These are phyloP conservation scores for Palythoa heliodiscus DNA, from an alignment of 92 coral and sea anemone genomes.

Conservation along the genomic window DNA sequence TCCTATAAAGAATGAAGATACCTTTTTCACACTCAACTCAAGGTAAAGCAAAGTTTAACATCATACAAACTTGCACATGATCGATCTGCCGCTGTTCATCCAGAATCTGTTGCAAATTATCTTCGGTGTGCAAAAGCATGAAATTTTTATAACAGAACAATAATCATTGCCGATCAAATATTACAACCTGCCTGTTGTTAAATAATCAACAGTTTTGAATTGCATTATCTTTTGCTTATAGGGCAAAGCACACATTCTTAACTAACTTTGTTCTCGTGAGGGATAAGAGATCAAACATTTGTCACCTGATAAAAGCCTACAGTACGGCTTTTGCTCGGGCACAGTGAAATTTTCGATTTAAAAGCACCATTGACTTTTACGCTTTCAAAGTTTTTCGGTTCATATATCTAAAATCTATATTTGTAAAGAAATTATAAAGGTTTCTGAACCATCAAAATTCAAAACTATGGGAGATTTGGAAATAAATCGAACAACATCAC, in stretches of 20 bases:
- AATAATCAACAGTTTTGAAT: constrained; percentile 34
- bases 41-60: not conserved
- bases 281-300: constrained; percentile 11
- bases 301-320: constrained; percentile 34
- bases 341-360: constrained; percentile 29
- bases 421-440: not conserved
- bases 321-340: not conserved
- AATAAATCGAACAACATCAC: not conserved
- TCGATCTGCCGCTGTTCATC: not conserved
- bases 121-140: constrained; percentile 38
- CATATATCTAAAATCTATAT: not conserved
- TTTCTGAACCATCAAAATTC: not conserved
- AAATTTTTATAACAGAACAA: constrained; percentile 43
- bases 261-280: not conserved
- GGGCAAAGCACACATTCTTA: constrained; percentile 6
- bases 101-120: constrained; percentile 40
- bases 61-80: not conserved
- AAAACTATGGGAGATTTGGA: not conserved
- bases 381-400: not conserved
- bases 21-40: not conserved
- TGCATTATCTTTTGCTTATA: constrained; percentile 11
- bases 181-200: constrained; percentile 31
- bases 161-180: constrained; percentile 16
- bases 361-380: not conserved
- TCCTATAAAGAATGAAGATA: not conserved